phyloP scores from a whole-genome alignment of 53 echinoderm and acorn worm species.

The Paracentrotus lividus region DNA sequence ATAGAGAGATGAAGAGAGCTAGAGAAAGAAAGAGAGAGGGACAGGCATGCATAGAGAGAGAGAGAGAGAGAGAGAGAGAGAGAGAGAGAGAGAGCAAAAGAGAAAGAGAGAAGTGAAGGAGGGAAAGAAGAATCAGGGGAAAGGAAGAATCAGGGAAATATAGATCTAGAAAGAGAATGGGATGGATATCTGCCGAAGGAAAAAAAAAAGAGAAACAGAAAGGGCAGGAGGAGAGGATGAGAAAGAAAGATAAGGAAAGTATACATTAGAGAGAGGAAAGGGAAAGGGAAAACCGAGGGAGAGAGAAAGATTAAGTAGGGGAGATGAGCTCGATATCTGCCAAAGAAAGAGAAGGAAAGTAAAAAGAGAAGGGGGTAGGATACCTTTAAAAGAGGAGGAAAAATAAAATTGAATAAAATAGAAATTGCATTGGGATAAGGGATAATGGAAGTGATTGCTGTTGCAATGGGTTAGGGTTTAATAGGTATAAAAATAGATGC shows the following conservation, averaged over 20 bases:
- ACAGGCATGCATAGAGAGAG: too few species aligned
- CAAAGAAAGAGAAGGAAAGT: too few species aligned
- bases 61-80: background rate
- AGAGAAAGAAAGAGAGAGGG: background rate
- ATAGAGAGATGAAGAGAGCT: background rate
- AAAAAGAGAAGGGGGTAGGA: too few species aligned
- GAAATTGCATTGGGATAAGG: too few species aligned
- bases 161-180: background rate
- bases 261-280: background rate
- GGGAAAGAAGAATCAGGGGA: background rate
- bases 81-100: background rate
- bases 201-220: background rate
- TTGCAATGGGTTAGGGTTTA: too few species aligned
- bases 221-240: background rate
- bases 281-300: background rate
- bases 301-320: too few species aligned
- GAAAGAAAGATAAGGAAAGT: background rate
- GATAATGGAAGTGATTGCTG: too few species aligned
- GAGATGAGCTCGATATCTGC: too few species aligned
- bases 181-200: too few species aligned
- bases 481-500: too few species aligned
- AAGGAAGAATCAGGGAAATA: background rate
- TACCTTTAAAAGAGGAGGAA: too few species aligned
- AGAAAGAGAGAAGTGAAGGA: background rate
- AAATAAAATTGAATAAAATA: too few species aligned